These are phyloP conservation scores for Psophia crepitans DNA, from an alignment of 2,113 vertebrate genomes.

Conservation along the genomic window DNA sequence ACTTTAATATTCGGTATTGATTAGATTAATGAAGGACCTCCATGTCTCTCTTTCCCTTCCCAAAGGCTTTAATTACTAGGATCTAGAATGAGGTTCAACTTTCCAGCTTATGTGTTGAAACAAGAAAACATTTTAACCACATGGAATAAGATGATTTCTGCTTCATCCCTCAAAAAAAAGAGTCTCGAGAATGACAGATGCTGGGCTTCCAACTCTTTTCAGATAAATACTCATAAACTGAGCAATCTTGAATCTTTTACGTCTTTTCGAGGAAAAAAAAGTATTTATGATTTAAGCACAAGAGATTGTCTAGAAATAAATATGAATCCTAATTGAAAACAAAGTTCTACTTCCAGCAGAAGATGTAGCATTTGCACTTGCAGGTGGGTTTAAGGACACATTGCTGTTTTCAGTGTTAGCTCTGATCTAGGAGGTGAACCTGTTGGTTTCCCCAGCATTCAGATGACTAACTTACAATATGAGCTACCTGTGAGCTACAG, in stretches of 20 bases:
- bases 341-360: not conserved
- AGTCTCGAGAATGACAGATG: not conserved
- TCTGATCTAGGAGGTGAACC: not conserved
- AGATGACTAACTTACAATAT: not conserved
- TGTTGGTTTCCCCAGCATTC: not conserved
- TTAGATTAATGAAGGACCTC: not conserved
- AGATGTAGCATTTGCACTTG: not conserved
- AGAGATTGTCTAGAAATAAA: not conserved
- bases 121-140: not conserved
- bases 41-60: not conserved
- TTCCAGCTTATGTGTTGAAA: not conserved
- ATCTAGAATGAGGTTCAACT: not conserved
- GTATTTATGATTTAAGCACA: not conserved
- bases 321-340: not conserved
- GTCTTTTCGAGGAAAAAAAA: not conserved
- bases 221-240: not conserved
- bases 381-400: not conserved
- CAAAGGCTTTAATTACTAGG: not conserved
- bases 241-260: not conserved
- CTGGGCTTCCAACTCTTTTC: not conserved
- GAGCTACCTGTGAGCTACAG: not conserved
- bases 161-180: not conserved
- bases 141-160: not conserved
- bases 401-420: not conserved
- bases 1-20: slow-evolving; percentile 19